Conservation (phyloP, 2,888 invertebrate genomes). For the Eudasyphora cyanicolor region DNA sequence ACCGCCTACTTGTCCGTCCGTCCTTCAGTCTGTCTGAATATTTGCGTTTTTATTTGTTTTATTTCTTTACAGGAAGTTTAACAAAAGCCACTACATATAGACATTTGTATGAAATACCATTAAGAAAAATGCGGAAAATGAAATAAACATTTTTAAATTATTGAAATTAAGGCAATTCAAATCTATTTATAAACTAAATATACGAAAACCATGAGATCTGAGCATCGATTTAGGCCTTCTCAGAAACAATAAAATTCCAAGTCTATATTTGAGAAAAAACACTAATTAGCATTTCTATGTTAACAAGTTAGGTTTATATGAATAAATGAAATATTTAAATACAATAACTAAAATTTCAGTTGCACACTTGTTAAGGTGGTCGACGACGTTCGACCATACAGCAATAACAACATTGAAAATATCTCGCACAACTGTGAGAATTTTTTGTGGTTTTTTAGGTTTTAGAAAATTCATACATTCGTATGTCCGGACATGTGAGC, state of each 20-base stretch:
- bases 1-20: too few species aligned
- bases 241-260: background rate
- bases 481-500: background rate
- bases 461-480: background rate
- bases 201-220: background rate
- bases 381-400: background rate
- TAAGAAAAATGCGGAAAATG: slow-evolving; percentile 11
- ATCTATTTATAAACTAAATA: background rate
- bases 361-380: background rate
- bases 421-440: background rate
- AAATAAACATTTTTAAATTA: background rate
- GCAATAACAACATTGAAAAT: background rate
- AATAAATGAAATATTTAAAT: background rate
- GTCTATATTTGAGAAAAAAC: background rate
- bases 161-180: background rate
- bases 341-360: background rate
- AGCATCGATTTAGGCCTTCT: background rate
- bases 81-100: background rate
- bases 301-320: background rate
- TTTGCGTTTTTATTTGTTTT: background rate
- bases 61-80: slow-evolving; percentile 13
- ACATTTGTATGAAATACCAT: background rate
- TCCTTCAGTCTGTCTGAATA: background rate
- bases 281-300: background rate
- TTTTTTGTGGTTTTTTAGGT: background rate